Evolutionary conservation across 2,113 vertebrate genomes (phyloP).

Genomic region (Poeciliopsis prolifica): DNA sequence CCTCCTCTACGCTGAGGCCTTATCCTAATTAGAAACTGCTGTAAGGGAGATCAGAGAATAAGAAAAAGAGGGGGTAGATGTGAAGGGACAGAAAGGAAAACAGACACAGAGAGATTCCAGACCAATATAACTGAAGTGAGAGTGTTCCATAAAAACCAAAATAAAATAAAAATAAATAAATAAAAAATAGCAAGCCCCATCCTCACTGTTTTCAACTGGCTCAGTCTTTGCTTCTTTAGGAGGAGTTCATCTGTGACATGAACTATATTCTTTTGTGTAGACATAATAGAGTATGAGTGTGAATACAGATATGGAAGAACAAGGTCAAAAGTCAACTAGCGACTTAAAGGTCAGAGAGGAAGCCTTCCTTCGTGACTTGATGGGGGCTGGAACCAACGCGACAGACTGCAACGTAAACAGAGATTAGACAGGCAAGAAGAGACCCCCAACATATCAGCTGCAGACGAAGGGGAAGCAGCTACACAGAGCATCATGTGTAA

Average conservation of each 20-base stretch:
- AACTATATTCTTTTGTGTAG: conserved; percentile 25
- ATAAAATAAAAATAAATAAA: neutral
- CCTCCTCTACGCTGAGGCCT: conserved; percentile 33
- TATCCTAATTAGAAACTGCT: conserved; percentile 69
- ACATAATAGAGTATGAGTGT: conserved; percentile 14
- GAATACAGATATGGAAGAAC: conserved; percentile 13
- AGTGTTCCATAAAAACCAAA: conserved; percentile 40
- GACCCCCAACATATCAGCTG: conserved; percentile 37
- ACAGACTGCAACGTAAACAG: conserved; percentile 63
- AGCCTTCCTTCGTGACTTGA: conserved; percentile 34
- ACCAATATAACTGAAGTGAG: conserved; percentile 51
- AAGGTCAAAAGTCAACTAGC: conserved; percentile 51
- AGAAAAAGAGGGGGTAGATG: neutral
- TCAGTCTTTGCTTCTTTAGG: conserved; percentile 17
- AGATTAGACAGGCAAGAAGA: conserved; percentile 56
- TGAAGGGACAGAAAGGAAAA: conserved; percentile 20
- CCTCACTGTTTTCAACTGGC: conserved; percentile 20
- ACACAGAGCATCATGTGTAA: neutral
- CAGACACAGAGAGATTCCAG: conserved; percentile 38
- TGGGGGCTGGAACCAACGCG: conserved; percentile 20
- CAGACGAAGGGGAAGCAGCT: conserved; percentile 10
- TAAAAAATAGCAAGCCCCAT: conserved; percentile 38
- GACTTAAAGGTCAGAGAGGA: conserved; percentile 58
- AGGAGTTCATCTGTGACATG: conserved; percentile 47
- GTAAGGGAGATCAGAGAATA: conserved; percentile 24